Percentiles rank a stretch among this genome's conserved stretches.
Evolutionary conservation across 2,113 vertebrate species (phyloP).

Genomic region (Dinomys branickii): DNA sequence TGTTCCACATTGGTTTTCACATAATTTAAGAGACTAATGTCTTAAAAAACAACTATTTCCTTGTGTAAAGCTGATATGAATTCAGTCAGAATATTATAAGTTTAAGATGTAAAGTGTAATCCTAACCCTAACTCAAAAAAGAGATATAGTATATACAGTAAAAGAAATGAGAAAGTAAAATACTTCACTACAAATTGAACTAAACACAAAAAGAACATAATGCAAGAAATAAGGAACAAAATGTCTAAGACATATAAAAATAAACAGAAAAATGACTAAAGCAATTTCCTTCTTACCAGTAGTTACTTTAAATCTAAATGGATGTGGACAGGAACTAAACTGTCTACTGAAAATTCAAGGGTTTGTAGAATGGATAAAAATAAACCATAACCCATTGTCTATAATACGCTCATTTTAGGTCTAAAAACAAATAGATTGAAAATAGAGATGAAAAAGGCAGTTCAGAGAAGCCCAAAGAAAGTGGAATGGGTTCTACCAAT

Average conservation of each 20-base stretch:
- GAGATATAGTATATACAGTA: neutral
- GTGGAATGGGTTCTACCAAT: neutral
- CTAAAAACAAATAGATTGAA: neutral
- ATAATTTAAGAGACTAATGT: neutral
- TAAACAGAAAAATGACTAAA: neutral
- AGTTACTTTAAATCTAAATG: neutral
- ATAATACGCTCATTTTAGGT: neutral
- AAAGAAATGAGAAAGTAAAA: neutral
- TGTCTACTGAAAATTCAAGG: neutral
- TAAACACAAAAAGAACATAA: neutral
- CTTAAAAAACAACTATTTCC: neutral
- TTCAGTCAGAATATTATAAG: neutral
- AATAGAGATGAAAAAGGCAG: neutral
- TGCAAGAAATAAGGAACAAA: neutral
- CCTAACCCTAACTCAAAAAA: constrained; percentile 2
- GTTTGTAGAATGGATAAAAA: neutral
- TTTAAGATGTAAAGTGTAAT: neutral
- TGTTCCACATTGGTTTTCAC: neutral
- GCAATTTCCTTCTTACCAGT: neutral
- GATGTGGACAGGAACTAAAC: neutral
- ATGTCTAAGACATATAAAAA: neutral
- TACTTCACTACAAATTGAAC: neutral
- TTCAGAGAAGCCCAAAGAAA: neutral
- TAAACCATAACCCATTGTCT: neutral
- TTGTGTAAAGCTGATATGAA: neutral